These are phyloP conservation scores for Ciconia stormi DNA, from an alignment of 2,113 vertebrate genomes.

Conservation along the genomic window DNA sequence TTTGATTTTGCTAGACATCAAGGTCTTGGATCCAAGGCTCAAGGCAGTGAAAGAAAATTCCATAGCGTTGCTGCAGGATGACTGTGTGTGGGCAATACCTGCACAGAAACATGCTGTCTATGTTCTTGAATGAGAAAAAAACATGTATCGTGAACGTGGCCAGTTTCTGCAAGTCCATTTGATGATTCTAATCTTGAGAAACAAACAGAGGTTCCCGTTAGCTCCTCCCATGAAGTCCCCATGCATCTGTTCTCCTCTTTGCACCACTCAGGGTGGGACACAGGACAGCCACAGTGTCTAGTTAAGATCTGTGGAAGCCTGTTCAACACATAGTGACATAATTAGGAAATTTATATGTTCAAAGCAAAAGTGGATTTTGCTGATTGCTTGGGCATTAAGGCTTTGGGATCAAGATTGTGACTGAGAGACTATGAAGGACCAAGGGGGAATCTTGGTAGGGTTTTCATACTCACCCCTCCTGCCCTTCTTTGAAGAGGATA, in stretches of 20 bases:
- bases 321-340: background rate
- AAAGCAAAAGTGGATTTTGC: background rate
- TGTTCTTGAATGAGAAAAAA: background rate
- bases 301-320: background rate
- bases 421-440: background rate
- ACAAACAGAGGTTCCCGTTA: background rate
- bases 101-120: accelerated
- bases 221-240: background rate
- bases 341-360: background rate
- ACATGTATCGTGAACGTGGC: accelerated
- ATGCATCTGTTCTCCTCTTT: background rate
- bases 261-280: background rate
- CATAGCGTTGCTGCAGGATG: background rate
- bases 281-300: background rate
- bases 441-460: background rate
- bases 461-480: background rate
- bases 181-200: background rate
- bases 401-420: background rate
- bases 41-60: background rate
- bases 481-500: background rate
- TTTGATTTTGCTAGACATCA: background rate
- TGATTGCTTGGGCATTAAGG: background rate
- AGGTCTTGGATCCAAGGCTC: background rate
- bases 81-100: background rate
- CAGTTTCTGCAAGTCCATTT: background rate